Evolutionary conservation across 2,113 vertebrate species (phyloP).

Genomic region (Carollia perspicillata): DNA sequence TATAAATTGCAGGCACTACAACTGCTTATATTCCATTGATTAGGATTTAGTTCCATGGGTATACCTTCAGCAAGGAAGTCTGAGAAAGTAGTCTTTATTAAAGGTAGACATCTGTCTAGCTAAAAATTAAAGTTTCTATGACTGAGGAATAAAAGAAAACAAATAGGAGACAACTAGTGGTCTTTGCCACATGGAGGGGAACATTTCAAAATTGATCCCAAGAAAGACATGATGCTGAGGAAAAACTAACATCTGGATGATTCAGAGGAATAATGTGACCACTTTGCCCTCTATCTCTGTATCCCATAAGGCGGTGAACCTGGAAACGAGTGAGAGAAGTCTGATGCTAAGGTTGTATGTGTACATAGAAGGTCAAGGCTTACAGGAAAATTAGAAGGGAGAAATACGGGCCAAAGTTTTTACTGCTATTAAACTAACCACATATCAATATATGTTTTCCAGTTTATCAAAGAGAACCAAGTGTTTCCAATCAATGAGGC

Average conservation of each 20-base stretch:
- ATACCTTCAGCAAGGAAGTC: not conserved
- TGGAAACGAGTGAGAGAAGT: not conserved
- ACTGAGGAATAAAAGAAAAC: not conserved
- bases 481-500: not conserved
- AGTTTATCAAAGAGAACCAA: not conserved
- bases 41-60: not conserved
- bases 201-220: not conserved
- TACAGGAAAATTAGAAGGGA: not conserved
- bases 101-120: not conserved
- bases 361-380: not conserved
- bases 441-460: not conserved
- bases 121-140: not conserved
- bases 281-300: not conserved
- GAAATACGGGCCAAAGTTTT: not conserved
- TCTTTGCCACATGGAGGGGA: not conserved
- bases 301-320: not conserved
- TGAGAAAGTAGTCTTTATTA: not conserved
- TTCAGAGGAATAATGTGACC: not conserved
- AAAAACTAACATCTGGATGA: not conserved
- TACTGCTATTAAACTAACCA: not conserved
- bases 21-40: not conserved
- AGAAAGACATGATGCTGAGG: not conserved
- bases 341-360: not conserved
- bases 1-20: not conserved
- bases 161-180: not conserved